Evolutionary conservation across 1,140 invertebrate species (phyloP), one percentile per base, ranked within the genome.

Genomic region (Zaprionus nigranus): DNA sequence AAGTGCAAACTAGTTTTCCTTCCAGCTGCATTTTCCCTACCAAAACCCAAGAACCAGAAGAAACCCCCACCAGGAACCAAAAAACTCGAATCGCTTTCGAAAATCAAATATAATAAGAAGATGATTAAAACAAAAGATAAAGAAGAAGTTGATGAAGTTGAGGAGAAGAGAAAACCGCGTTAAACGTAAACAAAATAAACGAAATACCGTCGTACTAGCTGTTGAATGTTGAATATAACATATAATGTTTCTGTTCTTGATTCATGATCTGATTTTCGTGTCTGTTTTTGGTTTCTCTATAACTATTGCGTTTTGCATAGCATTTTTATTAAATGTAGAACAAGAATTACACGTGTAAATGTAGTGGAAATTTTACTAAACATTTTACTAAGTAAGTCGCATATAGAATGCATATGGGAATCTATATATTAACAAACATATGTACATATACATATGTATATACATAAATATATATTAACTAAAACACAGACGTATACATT

Each of bases 331-430:
- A 11, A 34, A 24, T 13, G 59, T 75, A 75, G 66, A 49, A 11
- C 36, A 69, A 58, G 40, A 69, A 70, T 59, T 58, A 34, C 53
- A 28, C 1, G 34, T 61, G 49, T 66, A 59, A 2, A 54, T 74
- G 71, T 75, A 70, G 72, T 70, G 53, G 66, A 75, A 46, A 75
- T 75, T 75, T 75, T 57, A 75, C 38, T 69, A 69, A 63, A 75
- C 30, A 62, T 63, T 69, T 69, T 49, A 57, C 59, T 24, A 70
- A 75, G 66, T 69, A 70, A 70, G 59, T 56, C 53, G 26, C 26
- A 56, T 56, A 56, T 56, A 51, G 53, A 20, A 22, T 20, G 57
- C 28, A 60, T 20, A 73, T 17, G 66, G 22, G 17, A 43, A 58
- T n/a, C 49, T 56, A 38, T 24, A 30, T 20, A 61, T 30, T n/a